Evolutionary conservation across 2,888 invertebrate species (phyloP).

Genomic region (Eristalinus aeneus): DNA sequence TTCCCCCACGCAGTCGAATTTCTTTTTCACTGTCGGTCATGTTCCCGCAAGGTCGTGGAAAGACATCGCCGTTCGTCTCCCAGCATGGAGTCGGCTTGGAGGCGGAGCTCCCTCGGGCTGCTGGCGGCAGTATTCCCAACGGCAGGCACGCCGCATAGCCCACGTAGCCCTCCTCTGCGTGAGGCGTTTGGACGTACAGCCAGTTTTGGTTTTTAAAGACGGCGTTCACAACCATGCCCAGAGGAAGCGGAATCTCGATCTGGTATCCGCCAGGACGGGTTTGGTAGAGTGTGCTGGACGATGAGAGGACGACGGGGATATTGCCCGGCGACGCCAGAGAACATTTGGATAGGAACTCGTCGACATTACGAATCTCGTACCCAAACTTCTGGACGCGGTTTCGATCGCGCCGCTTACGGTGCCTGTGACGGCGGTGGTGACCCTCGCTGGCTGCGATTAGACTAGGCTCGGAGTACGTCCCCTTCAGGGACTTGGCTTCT

Average conservation of each 20-base stretch:
- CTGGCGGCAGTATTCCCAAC: constrained; percentile 86
- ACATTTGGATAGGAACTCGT: constrained; percentile 90
- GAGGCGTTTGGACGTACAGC: constrained; percentile 93
- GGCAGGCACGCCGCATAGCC: constrained; percentile 89
- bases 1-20: constrained; percentile 83
- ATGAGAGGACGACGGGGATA: constrained; percentile 91
- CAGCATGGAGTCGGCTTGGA: constrained; percentile 86
- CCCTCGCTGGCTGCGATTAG: constrained; percentile 79
- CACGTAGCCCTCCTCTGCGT: constrained; percentile 91
- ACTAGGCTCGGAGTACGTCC: constrained; percentile 80
- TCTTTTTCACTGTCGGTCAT: constrained; percentile 90
- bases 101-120: constrained; percentile 72
- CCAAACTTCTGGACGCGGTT: constrained; percentile 83
- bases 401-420: constrained; percentile 79
- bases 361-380: constrained; percentile 90
- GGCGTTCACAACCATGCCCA: constrained; percentile 93
- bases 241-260: constrained; percentile 86
- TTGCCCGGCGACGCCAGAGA: constrained; percentile 91
- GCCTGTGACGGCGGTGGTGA: constrained; percentile 78
- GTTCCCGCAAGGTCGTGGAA: constrained; percentile 90
- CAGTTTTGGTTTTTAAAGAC: constrained; percentile 92
- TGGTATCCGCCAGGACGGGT: constrained; percentile 87
- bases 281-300: constrained; percentile 88
- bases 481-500: constrained; percentile 75
- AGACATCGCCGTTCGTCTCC: constrained; percentile 91